Evolutionary conservation across 1,140 invertebrate genomes (phyloP).

Genomic region (Drosophila cardini): DNA sequence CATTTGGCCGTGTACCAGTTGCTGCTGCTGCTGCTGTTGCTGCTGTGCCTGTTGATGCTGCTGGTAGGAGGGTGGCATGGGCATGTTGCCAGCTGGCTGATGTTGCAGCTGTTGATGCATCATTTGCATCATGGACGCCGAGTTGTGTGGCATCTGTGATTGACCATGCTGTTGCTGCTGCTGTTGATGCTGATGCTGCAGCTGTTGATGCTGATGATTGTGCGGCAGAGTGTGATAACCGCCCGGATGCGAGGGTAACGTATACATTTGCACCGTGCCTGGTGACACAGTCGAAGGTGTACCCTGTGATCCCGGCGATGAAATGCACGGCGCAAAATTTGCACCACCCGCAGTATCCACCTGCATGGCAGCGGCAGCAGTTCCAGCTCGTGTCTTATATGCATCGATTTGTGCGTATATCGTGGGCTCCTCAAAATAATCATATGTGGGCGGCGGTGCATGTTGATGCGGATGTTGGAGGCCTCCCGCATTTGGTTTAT

Average conservation of each 20-base stretch:
- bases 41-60: constrained; percentile 75
- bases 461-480: constrained; percentile 79
- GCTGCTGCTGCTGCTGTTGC: constrained; percentile 66
- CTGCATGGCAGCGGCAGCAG: constrained; percentile 64
- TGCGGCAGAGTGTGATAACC: constrained; percentile 82
- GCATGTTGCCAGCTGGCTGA: constrained; percentile 67
- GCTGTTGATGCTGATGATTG: constrained; percentile 69
- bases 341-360: constrained; percentile 64
- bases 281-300: constrained; percentile 80
- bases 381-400: constrained; percentile 79
- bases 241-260: constrained; percentile 76
- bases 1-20: constrained; percentile 71
- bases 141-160: constrained; percentile 58
- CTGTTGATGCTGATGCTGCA: constrained; percentile 56
- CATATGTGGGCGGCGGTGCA: constrained; percentile 82
- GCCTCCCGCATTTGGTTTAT: constrained; percentile 76
- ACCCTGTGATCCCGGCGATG: constrained; percentile 75
- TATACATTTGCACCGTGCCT: constrained; percentile 82
- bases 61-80: constrained; percentile 78
- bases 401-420: constrained; percentile 91
- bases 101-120: constrained; percentile 74
- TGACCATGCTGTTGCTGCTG: constrained; percentile 24
- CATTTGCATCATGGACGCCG: constrained; percentile 81
- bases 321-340: constrained; percentile 68
- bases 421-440: constrained; percentile 86